phyloP scores from a whole-genome alignment of 2,113 vertebrate species.

The Trichechus manatus region DNA sequence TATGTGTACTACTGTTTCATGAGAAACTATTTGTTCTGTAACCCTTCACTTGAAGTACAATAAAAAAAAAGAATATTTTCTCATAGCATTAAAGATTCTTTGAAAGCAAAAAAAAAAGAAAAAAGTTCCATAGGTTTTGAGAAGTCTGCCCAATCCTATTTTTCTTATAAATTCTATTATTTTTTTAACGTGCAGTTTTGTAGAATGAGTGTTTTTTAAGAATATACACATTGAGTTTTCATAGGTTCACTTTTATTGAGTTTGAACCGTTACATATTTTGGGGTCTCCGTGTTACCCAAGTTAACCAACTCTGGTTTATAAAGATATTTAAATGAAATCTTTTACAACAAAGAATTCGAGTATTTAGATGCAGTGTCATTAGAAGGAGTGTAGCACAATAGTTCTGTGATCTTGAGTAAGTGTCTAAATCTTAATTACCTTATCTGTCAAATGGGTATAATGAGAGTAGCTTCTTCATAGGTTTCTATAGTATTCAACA shows the following conservation, averaged over 20 bases:
- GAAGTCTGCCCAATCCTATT: neutral
- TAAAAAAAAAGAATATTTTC: too few species aligned
- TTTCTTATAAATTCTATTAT: neutral
- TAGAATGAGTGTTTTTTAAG: neutral
- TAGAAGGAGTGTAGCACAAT: neutral
- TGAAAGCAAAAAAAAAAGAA: too few species aligned
- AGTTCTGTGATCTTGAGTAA: neutral
- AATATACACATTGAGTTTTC: neutral
- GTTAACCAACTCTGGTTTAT: neutral
- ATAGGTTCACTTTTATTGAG: neutral
- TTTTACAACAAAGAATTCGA: neutral
- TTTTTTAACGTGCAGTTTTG: neutral
- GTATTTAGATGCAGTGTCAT: neutral
- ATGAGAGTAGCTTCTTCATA: neutral
- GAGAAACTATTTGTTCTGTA: too few species aligned
- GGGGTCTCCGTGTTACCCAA: neutral
- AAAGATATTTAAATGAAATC: neutral
- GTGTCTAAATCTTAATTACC: constrained; percentile 22
- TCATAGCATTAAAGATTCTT: too few species aligned
- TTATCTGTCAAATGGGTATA: neutral
- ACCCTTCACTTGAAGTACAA: too few species aligned
- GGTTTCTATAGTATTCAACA: neutral
- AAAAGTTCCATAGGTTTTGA: neutral
- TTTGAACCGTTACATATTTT: neutral
- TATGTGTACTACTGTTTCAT: too few species aligned